Base-by-base conservation (phyloP, 2,113 vertebrate species). In the Etia nguti region DNA sequence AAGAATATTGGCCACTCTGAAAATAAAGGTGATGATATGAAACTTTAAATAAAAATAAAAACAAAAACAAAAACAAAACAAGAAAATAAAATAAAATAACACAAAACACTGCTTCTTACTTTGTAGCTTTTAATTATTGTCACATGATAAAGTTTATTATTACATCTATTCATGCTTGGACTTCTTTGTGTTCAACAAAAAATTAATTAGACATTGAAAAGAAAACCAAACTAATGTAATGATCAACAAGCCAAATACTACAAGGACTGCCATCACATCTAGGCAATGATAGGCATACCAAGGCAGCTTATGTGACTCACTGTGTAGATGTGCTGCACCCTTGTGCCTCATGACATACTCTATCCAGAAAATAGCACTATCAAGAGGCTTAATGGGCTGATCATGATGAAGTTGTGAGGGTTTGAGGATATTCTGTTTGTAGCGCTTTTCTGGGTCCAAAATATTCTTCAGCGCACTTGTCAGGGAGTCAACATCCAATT, bases 321-420 rank as follows among this genome's bases (percentile, higher is more conserved):
- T 91, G 50, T 83, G 89, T 15, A 96, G 91, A 80, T 96, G 95
- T 12, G 87, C 73, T 4, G 96, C 95, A 0, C 94, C 95, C 80
- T 93, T 92, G 86, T 96, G 93, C 65, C 95, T 93, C 82, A 95
- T 94, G 16, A 94, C 90, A 10, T 87, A 95, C 50, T n/a, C n/a
- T n/a, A n/a, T n/a, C n/a, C n/a, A n/a, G n/a, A n/a, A n/a, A n/a
- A n/a, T n/a, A n/a, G n/a, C n/a, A n/a, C n/a, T n/a, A n/a, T n/a
- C n/a, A n/a, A n/a, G n/a, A n/a, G n/a, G n/a, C n/a, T n/a, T n/a
- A n/a, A n/a, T n/a, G n/a, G n/a, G n/a, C n/a, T n/a, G n/a, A n/a
- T n/a, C n/a, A n/a, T n/a, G n/a, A n/a, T n/a, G n/a, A n/a, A n/a
- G n/a, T n/a, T n/a, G n/a, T n/a, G n/a, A n/a, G n/a, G n/a, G n/a